Evolutionary conservation across 2,888 invertebrate genomes (phyloP).

Genomic region (Keiferia lycopersicella): DNA sequence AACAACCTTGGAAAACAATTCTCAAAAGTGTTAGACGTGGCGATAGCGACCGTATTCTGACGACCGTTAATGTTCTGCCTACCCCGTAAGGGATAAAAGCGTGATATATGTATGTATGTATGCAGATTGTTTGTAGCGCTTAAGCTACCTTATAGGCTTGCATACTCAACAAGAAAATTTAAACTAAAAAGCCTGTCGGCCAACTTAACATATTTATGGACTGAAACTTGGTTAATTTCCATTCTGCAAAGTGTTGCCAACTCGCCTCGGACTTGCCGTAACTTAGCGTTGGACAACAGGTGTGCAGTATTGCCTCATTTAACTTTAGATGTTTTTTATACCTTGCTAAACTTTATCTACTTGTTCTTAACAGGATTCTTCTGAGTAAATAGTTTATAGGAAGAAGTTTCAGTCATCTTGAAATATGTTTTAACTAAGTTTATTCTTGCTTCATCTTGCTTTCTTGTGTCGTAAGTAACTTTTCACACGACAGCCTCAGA

Average conservation of each 20-base stretch:
- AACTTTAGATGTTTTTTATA: conserved; percentile 47
- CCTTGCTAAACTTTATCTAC: neutral
- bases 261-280: neutral
- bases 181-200: conserved; percentile 3
- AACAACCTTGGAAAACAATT: too few relatives aligned
- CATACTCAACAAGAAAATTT: neutral
- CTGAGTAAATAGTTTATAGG: neutral
- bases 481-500: too few relatives aligned
- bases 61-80: too few relatives aligned
- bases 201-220: conserved; percentile 8
- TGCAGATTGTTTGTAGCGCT: too few relatives aligned
- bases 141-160: neutral
- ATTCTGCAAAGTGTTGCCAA: neutral
- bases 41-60: too few relatives aligned
- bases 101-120: too few relatives aligned
- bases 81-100: too few relatives aligned
- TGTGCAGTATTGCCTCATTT: conserved; percentile 44
- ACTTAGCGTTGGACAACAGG: conserved; percentile 42
- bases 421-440: too few relatives aligned
- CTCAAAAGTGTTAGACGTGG: too few relatives aligned
- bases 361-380: neutral
- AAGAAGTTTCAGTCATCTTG: too few relatives aligned
- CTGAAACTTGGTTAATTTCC: conserved; percentile 7
- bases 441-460: too few relatives aligned
- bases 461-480: too few relatives aligned